A percentile compares a stretch with the other conserved stretches of the same genome.
Evolutionary conservation across 2,888 invertebrate genomes (phyloP).

Genomic region (Cetonia aurata): DNA sequence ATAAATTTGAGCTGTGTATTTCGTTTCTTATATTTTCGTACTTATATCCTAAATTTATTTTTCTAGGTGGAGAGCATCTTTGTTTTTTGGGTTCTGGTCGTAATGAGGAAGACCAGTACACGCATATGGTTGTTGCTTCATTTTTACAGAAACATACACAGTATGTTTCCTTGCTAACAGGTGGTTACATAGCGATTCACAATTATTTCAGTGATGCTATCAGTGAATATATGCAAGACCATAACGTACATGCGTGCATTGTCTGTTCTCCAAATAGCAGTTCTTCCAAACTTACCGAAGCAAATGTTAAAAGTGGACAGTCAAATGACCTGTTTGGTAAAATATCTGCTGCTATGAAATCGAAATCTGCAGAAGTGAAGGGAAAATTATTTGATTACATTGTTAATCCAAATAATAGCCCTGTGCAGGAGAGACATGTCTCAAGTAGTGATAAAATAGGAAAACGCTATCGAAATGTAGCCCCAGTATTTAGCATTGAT

Average conservation of each 20-base stretch:
- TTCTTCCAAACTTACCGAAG: constrained; percentile 59
- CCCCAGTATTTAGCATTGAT: constrained; percentile 94
- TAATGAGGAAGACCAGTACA: constrained; percentile 94
- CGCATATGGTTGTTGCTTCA: constrained; percentile 98
- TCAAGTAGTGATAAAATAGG: constrained; percentile 86
- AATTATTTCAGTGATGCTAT: constrained; percentile 87
- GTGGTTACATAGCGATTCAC: constrained; percentile 90
- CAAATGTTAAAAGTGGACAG: constrained; percentile 54
- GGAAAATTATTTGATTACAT: constrained; percentile 94
- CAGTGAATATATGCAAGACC: constrained; percentile 86
- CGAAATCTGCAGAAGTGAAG: constrained; percentile 92
- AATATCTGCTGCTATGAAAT: constrained; percentile 88
- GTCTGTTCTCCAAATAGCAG: constrained; percentile 75
- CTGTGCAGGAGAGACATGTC: constrained; percentile 82
- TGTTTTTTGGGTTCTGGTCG: constrained; percentile 95
- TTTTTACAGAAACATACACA: constrained; percentile 94
- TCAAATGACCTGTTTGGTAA: constrained; percentile 84
- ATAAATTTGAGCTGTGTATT: no score
- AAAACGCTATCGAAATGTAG: constrained; percentile 90
- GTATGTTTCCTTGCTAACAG: constrained; percentile 91
- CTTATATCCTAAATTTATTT: not conserved
- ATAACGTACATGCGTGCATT: constrained; percentile 83
- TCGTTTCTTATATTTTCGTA: constrained; percentile 24
- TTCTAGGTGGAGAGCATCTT: constrained; percentile 82
- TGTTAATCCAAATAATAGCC: constrained; percentile 81